A percentile compares a stretch with the other conserved stretches of the same genome.
Conservation (phyloP, 1,140 invertebrate species). For the Gyrodactylus bullatarudis region DNA sequence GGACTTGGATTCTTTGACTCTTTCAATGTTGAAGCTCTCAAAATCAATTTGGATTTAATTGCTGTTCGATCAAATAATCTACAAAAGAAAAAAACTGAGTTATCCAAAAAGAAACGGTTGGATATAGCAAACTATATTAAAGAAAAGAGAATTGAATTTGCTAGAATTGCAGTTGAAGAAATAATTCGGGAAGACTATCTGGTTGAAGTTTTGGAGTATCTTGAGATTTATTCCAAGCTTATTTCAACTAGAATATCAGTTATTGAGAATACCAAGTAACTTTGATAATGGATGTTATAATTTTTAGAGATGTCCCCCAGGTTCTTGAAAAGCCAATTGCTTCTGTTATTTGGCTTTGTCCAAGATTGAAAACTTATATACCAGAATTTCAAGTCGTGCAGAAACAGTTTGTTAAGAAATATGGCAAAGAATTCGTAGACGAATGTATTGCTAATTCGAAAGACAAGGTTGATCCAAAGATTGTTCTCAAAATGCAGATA, state of each 20-base stretch:
- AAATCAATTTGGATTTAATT: slow-evolving; percentile 1
- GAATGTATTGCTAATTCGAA: slow-evolving; percentile 14
- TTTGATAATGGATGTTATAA: not conserved
- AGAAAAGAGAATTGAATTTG: not conserved
- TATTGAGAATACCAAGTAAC: slow-evolving; percentile 1
- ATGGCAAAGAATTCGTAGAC: slow-evolving; percentile 53
- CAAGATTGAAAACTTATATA: slow-evolving; percentile 27
- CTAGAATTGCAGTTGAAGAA: slow-evolving; percentile 2
- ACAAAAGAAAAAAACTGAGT: slow-evolving; percentile 6
- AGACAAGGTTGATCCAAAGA: slow-evolving; percentile 10
- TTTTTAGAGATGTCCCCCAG: slow-evolving; percentile 44
- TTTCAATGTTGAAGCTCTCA: not conserved
- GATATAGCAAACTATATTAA: slow-evolving; percentile 1
- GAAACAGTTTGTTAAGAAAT: slow-evolving; percentile 57
- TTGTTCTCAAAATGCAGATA: slow-evolving; percentile 73
- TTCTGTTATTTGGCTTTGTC: slow-evolving; percentile 74
- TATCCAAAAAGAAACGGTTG: not conserved
- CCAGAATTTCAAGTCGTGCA: slow-evolving; percentile 43
- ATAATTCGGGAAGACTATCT: slow-evolving; percentile 5
- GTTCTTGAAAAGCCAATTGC: slow-evolving; percentile 76
- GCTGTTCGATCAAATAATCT: not conserved
- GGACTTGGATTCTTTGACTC: not conserved
- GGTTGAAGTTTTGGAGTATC: not conserved
- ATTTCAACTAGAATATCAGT: not conserved
- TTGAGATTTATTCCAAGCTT: slow-evolving; percentile 3